Conservation (phyloP, 2,888 invertebrate genomes). For the Idaea aversata region DNA sequence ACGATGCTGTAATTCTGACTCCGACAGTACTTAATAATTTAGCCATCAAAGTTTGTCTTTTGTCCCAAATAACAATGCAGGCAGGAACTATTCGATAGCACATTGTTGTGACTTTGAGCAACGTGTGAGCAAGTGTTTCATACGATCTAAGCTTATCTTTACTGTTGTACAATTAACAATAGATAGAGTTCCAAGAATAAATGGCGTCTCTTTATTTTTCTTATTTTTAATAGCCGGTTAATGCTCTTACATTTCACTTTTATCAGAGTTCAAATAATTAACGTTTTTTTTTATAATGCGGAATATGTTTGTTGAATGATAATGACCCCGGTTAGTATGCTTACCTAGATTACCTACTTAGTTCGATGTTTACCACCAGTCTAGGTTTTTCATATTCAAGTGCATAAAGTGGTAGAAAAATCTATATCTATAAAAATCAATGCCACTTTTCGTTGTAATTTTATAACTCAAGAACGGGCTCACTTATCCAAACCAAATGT, state of each 20-base stretch:
- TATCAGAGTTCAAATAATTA: not conserved
- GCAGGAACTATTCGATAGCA: too few species aligned
- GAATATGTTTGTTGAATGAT: not conserved
- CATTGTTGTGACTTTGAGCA: too few species aligned
- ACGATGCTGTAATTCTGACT: too few species aligned
- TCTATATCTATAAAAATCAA: too few species aligned
- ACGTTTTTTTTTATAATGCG: not conserved
- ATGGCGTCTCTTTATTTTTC: slow-evolving; percentile 1
- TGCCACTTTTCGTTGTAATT: too few species aligned
- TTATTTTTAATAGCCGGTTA: not conserved
- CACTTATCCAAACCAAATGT: too few species aligned
- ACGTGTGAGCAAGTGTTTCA: too few species aligned
- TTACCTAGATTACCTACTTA: not conserved
- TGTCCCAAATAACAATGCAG: too few species aligned
- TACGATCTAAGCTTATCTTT: not conserved
- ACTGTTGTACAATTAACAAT: slow-evolving; percentile 3
- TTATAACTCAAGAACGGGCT: too few species aligned
- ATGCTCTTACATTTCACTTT: not conserved
- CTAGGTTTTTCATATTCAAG: not conserved
- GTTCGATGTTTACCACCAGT: not conserved
- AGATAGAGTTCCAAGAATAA: slow-evolving; percentile 5
- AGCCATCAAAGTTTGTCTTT: too few species aligned
- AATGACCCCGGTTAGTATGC: not conserved
- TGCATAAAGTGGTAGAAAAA: not conserved
- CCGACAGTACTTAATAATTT: too few species aligned